Evolutionary conservation across 1,140 invertebrate genomes (phyloP).

Genomic region (Drosophila micromelanica): DNA sequence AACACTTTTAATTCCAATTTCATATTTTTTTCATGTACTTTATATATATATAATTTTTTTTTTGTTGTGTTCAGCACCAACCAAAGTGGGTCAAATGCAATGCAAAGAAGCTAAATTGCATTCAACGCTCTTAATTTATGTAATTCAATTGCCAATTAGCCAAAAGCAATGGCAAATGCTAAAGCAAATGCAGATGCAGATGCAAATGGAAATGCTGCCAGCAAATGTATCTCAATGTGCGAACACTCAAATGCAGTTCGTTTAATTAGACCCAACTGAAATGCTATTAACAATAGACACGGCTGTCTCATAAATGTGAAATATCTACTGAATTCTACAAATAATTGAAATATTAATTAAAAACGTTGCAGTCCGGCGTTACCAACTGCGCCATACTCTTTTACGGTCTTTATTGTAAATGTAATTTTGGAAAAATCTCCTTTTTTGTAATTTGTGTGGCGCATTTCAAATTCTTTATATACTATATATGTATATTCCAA

Average conservation of each 20-base stretch:
- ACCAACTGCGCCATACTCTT: too few relatives aligned
- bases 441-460: too few relatives aligned
- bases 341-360: neutral
- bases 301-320: neutral
- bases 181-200: conserved; percentile 16
- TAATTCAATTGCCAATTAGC: conserved; percentile 73
- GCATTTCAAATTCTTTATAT: too few relatives aligned
- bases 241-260: conserved; percentile 29
- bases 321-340: neutral
- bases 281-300: conserved; percentile 12
- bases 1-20: neutral
- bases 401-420: too few relatives aligned
- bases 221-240: conserved; percentile 39
- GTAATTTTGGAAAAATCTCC: too few relatives aligned
- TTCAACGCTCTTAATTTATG: conserved; percentile 62
- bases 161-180: conserved; percentile 26
- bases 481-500: too few relatives aligned
- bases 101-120: conserved; percentile 53
- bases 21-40: conserved; percentile 3
- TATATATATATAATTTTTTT: conserved; percentile 4
- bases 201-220: conserved; percentile 10
- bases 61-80: conserved; percentile 17
- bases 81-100: conserved; percentile 59
- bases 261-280: conserved; percentile 18
- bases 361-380: too few relatives aligned